Evolutionary conservation across 2,797 vertebrate genomes (phyloP).

Genomic region (Ibycter americanus): DNA sequence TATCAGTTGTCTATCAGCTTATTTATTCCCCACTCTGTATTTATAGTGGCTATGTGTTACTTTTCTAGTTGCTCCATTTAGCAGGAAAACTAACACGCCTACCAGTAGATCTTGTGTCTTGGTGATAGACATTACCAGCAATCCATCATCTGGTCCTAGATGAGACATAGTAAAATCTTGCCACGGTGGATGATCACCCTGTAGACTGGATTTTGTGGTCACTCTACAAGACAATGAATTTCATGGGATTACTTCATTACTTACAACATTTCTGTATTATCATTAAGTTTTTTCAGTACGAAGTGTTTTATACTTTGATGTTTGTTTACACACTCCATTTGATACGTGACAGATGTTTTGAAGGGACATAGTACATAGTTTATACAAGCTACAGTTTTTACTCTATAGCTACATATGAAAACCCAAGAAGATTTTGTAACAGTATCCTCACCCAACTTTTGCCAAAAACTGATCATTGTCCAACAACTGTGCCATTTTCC

Average conservation of each 20-base stretch:
- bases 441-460: conserved; percentile 53
- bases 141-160: conserved; percentile 49
- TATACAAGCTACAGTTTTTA: neutral
- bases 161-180: neutral
- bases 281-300: neutral
- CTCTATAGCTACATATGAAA: neutral
- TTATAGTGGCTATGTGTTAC: neutral
- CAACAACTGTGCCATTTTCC: neutral
- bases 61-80: neutral
- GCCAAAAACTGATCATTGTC: conserved; percentile 25
- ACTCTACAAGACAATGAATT: conserved; percentile 31
- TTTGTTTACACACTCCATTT: neutral
- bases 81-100: neutral
- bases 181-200: neutral
- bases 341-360: neutral
- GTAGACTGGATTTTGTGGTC: neutral
- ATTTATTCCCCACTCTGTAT: neutral
- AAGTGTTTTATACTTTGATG: neutral
- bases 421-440: neutral
- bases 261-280: neutral
- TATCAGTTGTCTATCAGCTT: neutral
- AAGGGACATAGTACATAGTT: neutral
- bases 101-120: conserved; percentile 74
- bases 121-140: conserved; percentile 63
- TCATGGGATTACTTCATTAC: neutral